phyloP scores from a whole-genome alignment of 1,140 invertebrate genomes.

The Frieseomelitta varia region DNA sequence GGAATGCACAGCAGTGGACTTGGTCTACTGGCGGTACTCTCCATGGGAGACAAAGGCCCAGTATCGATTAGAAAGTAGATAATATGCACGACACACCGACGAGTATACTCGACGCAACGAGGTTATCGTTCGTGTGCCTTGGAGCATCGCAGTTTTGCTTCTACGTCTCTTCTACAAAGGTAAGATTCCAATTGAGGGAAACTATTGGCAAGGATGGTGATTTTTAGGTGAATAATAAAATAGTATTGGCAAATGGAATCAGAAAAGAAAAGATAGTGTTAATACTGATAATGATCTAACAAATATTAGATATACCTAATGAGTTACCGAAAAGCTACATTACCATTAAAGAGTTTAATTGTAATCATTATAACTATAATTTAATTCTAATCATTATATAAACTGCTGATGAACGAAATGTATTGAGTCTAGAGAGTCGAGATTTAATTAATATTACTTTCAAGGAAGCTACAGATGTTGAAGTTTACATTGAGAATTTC shows the following conservation, averaged over 20 bases:
- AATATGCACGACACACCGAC: slow-evolving; percentile 9
- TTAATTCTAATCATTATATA: too few relatives aligned
- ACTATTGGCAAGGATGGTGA: neutral
- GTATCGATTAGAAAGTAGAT: slow-evolving; percentile 63
- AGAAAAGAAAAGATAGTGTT: neutral
- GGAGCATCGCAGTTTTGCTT: neutral
- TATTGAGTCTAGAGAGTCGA: too few relatives aligned
- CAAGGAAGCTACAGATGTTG: too few relatives aligned
- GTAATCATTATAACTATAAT: too few relatives aligned
- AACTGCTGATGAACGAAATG: too few relatives aligned
- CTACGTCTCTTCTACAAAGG: neutral
- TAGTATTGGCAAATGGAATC: neutral
- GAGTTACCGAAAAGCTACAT: too few relatives aligned
- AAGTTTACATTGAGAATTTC: too few relatives aligned
- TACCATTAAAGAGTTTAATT: too few relatives aligned
- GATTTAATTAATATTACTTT: too few relatives aligned
- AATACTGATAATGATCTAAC: neutral
- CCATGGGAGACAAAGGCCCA: slow-evolving; percentile 28
- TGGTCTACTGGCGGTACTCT: slow-evolving; percentile 9
- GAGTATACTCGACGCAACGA: neutral
- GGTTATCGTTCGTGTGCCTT: neutral
- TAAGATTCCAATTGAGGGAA: neutral
- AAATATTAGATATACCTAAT: neutral
- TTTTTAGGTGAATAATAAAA: neutral
- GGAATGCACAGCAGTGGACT: neutral